These are phyloP conservation scores for Oophaga pumilio DNA, from an alignment of 2,113 vertebrate genomes.

Conservation along the genomic window DNA sequence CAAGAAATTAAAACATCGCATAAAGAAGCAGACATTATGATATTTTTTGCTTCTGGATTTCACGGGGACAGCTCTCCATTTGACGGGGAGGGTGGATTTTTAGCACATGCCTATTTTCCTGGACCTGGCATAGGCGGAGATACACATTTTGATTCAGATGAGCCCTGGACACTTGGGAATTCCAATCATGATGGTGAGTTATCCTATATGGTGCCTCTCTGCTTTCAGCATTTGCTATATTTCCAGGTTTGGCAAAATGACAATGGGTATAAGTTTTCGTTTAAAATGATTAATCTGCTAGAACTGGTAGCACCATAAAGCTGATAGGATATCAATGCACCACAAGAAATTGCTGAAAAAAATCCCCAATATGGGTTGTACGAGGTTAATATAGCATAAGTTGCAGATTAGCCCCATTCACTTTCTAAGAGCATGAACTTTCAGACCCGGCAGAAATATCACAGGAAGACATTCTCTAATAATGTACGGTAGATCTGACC, in stretches of 20 bases:
- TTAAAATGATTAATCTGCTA: too few species aligned
- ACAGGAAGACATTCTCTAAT: too few species aligned
- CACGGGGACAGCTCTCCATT: constrained; percentile 97
- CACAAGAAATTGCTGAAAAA: too few species aligned
- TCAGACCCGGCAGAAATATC: background rate
- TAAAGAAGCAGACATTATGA: constrained; percentile 98
- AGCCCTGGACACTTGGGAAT: constrained; percentile 95
- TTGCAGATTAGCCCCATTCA: too few species aligned
- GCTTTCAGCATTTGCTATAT: background rate
- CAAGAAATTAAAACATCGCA: constrained; percentile 93
- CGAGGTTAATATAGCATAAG: too few species aligned
- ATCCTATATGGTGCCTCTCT: background rate
- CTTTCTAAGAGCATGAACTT: background rate
- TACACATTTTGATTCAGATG: constrained; percentile 96
- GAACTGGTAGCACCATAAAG: background rate
- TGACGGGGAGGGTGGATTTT: constrained; percentile 95
- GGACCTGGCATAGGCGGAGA: constrained; percentile 97
- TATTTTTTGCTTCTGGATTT: constrained; percentile 98
- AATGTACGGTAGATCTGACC: too few species aligned
- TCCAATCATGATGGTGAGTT: constrained; percentile 92
- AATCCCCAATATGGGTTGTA: too few species aligned
- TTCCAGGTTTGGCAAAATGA: background rate
- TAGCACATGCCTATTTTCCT: constrained; percentile 97
- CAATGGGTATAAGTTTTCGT: too few species aligned
- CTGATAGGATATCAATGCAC: background rate